Base-by-base conservation (phyloP, 1,140 invertebrate genomes). In the Drosophila triauraria region DNA sequence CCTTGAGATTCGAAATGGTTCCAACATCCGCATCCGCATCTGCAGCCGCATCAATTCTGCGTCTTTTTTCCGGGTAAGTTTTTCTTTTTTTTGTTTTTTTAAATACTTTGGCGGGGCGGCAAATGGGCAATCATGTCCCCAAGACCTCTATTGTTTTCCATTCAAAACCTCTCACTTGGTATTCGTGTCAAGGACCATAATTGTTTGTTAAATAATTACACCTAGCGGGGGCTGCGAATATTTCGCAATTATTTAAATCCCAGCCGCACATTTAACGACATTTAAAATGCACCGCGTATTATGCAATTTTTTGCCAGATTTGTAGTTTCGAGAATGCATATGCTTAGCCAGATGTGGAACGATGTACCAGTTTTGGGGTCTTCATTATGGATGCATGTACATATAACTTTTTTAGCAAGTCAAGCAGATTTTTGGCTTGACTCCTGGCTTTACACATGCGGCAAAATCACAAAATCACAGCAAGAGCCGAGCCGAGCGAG, bases 191-290 rank as follows among this genome's bases (percentile, higher is more conserved):
- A 56, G 53, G 53, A 56, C 53, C 53, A 56, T 56, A 56, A 56
- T 56, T 56, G 53, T 56, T 56, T 56, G 53, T 56, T 56, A 56
- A 56, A 56, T 56, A 56, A 56, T 56, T 56, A 56, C 53, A 56
- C 53, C 53, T 56, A 56, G 53, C 53, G 51, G 30, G 32, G 32
- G 32, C 32, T 10, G 35, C 35, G 53, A 23, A 56, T 56, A 56
- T 56, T 56, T 42, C 35, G 53, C 38, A 56, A 56, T 56, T 56
- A 56, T 56, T 56, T 40, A 42, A 42, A 42, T 42, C 15, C 40
- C 40, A 42, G 15, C 6, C 40, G 2, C 40, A 42, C 4, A 30
- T 30, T 42, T 42, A 42, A 42, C 40, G 38, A 25, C 53, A 56
- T 35, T 56, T 56, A 40, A 56, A 40, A 56, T 56, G 53, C 20